These are phyloP conservation scores for Callyntrura sp. DNA, from an alignment of 2,888 invertebrate species.

Conservation along the genomic window DNA sequence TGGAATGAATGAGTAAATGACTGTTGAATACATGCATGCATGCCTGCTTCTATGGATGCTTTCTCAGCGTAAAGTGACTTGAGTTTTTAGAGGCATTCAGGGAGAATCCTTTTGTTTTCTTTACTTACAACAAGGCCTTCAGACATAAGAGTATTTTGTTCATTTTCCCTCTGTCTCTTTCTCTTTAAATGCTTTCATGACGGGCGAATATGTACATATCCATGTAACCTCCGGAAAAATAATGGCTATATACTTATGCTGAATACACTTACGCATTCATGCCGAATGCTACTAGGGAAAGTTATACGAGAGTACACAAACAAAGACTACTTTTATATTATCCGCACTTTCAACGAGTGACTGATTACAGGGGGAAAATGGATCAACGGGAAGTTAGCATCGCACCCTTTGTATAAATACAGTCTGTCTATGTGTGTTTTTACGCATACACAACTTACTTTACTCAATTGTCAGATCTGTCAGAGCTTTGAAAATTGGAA, in stretches of 20 bases:
- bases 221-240: neutral
- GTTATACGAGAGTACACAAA: neutral
- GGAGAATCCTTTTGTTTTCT: slow-evolving; percentile 75
- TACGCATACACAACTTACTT: neutral
- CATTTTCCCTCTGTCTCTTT: slow-evolving; percentile 52
- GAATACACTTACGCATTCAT: neutral
- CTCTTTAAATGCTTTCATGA: slow-evolving; percentile 67
- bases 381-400: slow-evolving; percentile 72
- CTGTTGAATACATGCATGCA: slow-evolving; percentile 78
- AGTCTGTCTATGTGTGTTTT: neutral
- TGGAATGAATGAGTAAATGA: slow-evolving; percentile 74
- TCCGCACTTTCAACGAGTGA: slow-evolving; percentile 52
- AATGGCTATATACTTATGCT: neutral
- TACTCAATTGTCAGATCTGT: slow-evolving; percentile 70
- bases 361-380: slow-evolving; percentile 63
- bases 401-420: slow-evolving; percentile 49
- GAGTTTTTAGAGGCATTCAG: slow-evolving; percentile 67
- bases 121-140: slow-evolving; percentile 69
- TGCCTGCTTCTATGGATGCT: slow-evolving; percentile 75
- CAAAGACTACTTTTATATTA: slow-evolving; percentile 14
- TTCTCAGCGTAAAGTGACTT: slow-evolving; percentile 76
- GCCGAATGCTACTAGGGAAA: neutral
- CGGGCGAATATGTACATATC: slow-evolving; percentile 9
- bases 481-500: slow-evolving; percentile 66
- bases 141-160: slow-evolving; percentile 54